Conservation (phyloP, 2,888 invertebrate species). For the Stratiomys singularior region DNA sequence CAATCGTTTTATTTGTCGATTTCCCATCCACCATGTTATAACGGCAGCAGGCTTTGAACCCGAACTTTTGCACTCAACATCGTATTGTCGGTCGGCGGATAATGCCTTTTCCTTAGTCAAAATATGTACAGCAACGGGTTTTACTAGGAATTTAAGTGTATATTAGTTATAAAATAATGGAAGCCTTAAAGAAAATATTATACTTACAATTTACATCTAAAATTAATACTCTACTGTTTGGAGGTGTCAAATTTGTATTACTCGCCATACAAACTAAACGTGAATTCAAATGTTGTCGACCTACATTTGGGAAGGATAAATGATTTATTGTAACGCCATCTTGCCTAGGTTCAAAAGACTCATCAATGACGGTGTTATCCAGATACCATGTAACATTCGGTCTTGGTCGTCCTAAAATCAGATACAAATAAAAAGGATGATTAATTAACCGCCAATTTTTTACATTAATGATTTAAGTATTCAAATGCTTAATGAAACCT, state of each 20-base stretch:
- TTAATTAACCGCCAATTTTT: too few species aligned
- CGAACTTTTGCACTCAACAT: conserved; percentile 86
- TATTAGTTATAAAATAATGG: too few species aligned
- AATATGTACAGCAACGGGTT: conserved; percentile 85
- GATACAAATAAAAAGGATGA: not conserved
- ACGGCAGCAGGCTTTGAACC: conserved; percentile 87
- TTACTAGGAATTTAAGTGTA: conserved; percentile 72
- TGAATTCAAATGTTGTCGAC: conserved; percentile 83
- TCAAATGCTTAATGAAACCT: too few species aligned
- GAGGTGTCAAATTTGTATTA: conserved; percentile 84
- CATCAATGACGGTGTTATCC: conserved; percentile 85
- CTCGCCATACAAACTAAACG: conserved; percentile 88
- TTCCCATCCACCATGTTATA: conserved; percentile 92
- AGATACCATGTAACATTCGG: conserved; percentile 87
- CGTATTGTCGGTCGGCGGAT: conserved; percentile 86
- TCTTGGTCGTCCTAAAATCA: conserved; percentile 74
- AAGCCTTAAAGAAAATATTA: too few species aligned
- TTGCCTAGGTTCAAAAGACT: conserved; percentile 76
- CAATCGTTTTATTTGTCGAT: conserved; percentile 80
- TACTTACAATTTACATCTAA: conserved; percentile 88
- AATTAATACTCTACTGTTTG: conserved; percentile 81
- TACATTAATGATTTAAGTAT: too few species aligned
- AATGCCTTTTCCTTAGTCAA: conserved; percentile 84
- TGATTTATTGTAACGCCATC: conserved; percentile 82
- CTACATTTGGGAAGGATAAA: conserved; percentile 81